Conservation (phyloP, 2,888 invertebrate genomes). For the Acrobeloides nanus region DNA sequence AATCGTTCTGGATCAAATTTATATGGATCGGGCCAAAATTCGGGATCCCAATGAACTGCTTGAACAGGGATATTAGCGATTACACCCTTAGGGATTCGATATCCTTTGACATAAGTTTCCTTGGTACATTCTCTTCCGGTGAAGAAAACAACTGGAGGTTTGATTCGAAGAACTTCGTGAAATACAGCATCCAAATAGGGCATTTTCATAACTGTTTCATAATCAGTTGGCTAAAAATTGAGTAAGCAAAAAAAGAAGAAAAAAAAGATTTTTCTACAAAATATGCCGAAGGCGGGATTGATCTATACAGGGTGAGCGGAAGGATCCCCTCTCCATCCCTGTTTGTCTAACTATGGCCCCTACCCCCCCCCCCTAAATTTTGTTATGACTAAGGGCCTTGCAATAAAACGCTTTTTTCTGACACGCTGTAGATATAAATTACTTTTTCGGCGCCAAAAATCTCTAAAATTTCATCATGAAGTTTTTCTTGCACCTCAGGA, state of each 20-base stretch:
- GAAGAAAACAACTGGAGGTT: conserved; percentile 45
- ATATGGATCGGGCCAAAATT: conserved; percentile 35
- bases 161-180: conserved; percentile 39
- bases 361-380: no score
- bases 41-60: conserved; percentile 20
- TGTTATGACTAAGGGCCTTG: no score
- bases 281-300: neutral
- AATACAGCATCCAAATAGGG: conserved; percentile 45
- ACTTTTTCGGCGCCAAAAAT: no score
- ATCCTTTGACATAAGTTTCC: conserved; percentile 27
- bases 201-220: conserved; percentile 27
- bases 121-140: conserved; percentile 27
- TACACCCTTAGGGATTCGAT: conserved; percentile 25
- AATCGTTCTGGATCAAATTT: conserved; percentile 39
- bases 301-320: no score
- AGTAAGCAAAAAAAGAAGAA: conserved; percentile 1
- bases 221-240: no score
- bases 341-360: no score
- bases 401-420: no score
- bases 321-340: no score
- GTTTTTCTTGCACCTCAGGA: no score
- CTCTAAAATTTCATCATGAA: no score
- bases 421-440: no score
- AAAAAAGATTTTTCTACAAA: neutral
- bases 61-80: conserved; percentile 19